These are phyloP conservation scores for Cyclura pinguis DNA, from an alignment of 2,797 vertebrate genomes.

Conservation along the genomic window DNA sequence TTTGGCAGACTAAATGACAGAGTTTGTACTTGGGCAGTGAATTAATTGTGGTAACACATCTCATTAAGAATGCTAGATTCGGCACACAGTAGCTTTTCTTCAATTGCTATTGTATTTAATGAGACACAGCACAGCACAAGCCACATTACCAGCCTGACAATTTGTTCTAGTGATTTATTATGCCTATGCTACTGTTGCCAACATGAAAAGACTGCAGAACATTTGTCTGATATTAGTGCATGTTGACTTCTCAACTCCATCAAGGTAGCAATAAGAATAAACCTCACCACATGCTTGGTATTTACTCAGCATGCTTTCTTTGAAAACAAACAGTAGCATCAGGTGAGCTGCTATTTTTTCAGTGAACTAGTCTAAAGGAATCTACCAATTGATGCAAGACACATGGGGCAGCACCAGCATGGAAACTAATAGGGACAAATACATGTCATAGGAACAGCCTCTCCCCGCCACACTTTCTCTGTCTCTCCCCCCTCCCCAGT, in stretches of 20 bases:
- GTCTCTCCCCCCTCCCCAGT: neutral
- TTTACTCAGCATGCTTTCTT: slow-evolving; percentile 42
- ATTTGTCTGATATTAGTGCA: slow-evolving; percentile 61
- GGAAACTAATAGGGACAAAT: neutral
- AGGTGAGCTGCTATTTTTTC: slow-evolving; percentile 24
- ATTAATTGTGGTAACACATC: slow-evolving; percentile 71
- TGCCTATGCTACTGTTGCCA: slow-evolving; percentile 58
- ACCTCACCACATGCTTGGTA: neutral
- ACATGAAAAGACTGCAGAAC: slow-evolving; percentile 68
- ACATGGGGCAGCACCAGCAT: neutral
- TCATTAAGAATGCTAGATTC: slow-evolving; percentile 74
- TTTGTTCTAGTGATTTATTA: slow-evolving; percentile 80
- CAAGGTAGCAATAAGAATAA: slow-evolving; percentile 39
- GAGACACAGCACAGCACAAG: slow-evolving; percentile 75
- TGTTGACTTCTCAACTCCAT: slow-evolving; percentile 56
- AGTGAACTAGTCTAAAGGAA: neutral
- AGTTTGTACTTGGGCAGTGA: slow-evolving; percentile 66
- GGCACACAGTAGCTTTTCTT: slow-evolving; percentile 73
- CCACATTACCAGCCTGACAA: slow-evolving; percentile 69
- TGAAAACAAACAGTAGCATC: slow-evolving; percentile 15
- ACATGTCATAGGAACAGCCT: neutral
- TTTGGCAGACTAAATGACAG: slow-evolving; percentile 59
- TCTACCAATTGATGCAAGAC: neutral
- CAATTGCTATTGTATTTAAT: slow-evolving; percentile 72
- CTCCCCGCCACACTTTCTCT: neutral